A percentile compares a stretch with the other conserved stretches of the same genome.
Evolutionary conservation across 2,888 invertebrate species (phyloP).

Genomic region (Eilema sororculum): DNA sequence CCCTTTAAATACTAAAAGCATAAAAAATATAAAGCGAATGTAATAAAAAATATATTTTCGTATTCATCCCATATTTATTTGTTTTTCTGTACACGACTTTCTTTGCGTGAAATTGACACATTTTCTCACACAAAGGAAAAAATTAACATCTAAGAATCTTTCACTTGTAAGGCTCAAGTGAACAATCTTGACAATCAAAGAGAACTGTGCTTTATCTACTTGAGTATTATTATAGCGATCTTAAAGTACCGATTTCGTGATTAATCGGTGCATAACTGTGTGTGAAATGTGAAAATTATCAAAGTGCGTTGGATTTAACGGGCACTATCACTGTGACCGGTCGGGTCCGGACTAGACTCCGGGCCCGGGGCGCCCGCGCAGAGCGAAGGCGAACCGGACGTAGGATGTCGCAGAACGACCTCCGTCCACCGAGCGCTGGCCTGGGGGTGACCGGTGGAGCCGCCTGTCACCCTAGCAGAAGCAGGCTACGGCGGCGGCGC

Average conservation of each 20-base stretch:
- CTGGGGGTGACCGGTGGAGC: no score
- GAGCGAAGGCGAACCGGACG: no score
- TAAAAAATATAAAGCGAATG: no score
- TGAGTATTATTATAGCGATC: not conserved
- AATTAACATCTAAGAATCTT: slow-evolving; percentile 17
- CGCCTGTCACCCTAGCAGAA: no score
- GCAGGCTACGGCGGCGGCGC: no score
- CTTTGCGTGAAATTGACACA: slow-evolving; percentile 17
- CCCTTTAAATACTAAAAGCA: not conserved
- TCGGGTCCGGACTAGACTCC: no score
- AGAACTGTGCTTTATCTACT: slow-evolving; percentile 11
- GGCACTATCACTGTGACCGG: no score
- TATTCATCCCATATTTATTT: slow-evolving; percentile 3
- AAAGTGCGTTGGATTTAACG: no score
- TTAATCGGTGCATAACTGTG: not conserved
- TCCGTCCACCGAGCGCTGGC: no score
- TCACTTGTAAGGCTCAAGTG: not conserved
- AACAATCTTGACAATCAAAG: slow-evolving; percentile 8
- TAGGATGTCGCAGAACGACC: no score
- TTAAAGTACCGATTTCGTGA: not conserved
- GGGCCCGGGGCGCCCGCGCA: no score
- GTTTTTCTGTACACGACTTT: slow-evolving; percentile 2
- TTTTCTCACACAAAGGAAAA: slow-evolving; percentile 20
- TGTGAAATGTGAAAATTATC: no score
- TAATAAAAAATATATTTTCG: not conserved